These are phyloP conservation scores for Ailurus styani DNA, from an alignment of 2,113 vertebrate genomes.

Conservation along the genomic window DNA sequence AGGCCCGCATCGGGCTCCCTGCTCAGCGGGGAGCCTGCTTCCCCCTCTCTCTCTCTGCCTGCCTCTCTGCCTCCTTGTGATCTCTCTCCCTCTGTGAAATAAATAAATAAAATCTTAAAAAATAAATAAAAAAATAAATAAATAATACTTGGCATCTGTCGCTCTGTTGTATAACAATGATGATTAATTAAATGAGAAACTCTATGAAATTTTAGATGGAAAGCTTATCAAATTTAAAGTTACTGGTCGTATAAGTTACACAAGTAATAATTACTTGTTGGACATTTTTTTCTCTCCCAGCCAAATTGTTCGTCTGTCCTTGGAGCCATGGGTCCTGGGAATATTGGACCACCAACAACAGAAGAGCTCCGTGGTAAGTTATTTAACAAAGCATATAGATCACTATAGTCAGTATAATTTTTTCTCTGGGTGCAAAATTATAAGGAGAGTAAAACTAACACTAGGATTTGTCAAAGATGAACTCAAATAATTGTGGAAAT, in stretches of 20 bases:
- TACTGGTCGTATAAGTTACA: not conserved
- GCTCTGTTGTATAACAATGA: constrained; percentile 33
- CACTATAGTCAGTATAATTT: not conserved
- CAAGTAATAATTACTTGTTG: constrained; percentile 18
- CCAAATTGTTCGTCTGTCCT: not conserved
- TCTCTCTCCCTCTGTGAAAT: too few relatives aligned
- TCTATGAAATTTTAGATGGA: not conserved
- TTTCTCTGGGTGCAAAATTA: constrained; percentile 16
- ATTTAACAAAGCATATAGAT: constrained; percentile 9
- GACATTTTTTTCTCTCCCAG: constrained; percentile 34
- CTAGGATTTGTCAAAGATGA: not conserved
- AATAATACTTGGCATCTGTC: constrained; percentile 25
- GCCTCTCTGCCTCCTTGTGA: too few relatives aligned
- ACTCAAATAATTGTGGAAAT: constrained; percentile 10
- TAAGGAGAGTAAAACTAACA: not conserved
- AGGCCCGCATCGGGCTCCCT: too few relatives aligned
- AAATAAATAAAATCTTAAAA: too few relatives aligned
- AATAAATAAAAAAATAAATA: too few relatives aligned
- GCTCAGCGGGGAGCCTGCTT: too few relatives aligned
- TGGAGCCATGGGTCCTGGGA: constrained; percentile 60
- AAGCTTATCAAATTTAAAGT: constrained; percentile 33
- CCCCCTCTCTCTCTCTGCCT: too few relatives aligned
- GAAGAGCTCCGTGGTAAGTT: constrained; percentile 47
- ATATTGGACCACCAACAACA: constrained; percentile 59
- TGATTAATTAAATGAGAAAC: constrained; percentile 22